Base-by-base conservation (phyloP, 2,113 vertebrate species). In the Microcebus jonahi region DNA sequence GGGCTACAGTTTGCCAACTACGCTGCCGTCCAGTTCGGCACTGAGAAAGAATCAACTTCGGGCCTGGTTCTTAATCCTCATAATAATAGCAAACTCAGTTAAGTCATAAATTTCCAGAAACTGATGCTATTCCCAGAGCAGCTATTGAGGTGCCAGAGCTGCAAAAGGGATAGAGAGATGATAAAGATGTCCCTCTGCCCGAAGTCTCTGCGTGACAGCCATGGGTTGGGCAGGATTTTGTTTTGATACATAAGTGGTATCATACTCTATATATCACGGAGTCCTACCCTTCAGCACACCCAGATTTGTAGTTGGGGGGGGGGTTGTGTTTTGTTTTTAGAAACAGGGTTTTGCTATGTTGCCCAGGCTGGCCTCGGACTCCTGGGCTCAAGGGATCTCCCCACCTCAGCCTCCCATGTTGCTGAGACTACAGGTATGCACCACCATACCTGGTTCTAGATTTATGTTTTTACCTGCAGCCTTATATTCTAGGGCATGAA, bases 91-190 rank as follows among this genome's bases (percentile, higher is more conserved):
- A 82, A 83, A 88, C 80, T 59, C 75, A 36, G n/a, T 59, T 13
- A 57, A 85, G 73, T 55, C 53, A 92, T 79, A 42, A 59, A 75
- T 67, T 90, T 86, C 55, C 92, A 39, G 55, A 90, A 88, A 48
- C 31, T 57, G 25, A n/a, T 2, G 20, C 36, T 57, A 68, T 50
- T 75, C 27, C 57, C 21, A 83, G 83, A 48, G 75, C 50, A 39
- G 57, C 25, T 5, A 10, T 4, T 4, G n/a, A 81, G n/a, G 25
- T 42, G 45, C 23, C 13, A 29, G 76, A 61, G 63, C n/a, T 12
- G 9, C 8, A n/a, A 31, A 8, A 23, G 68, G 31, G 36, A 27
- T 3, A n/a, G 15, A 29, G 27, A 27, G 12, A n/a, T 2, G 39
- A 21, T 57, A 65, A 76, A 39, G 39, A 55, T 0, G 6, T 13